phyloP scores from a whole-genome alignment of 2,797 vertebrate genomes.

The Sebastes itinus region DNA sequence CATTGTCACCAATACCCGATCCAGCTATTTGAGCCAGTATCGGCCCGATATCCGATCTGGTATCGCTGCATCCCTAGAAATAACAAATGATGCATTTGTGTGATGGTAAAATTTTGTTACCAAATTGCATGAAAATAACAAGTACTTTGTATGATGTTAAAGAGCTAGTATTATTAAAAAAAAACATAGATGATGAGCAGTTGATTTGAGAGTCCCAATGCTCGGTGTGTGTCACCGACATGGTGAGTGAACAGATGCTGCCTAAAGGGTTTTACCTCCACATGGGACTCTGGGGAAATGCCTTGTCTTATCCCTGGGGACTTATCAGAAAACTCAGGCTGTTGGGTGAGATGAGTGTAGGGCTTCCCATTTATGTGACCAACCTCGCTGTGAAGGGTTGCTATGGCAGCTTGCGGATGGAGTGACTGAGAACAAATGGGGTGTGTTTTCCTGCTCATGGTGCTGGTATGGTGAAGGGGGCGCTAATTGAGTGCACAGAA shows the following conservation, averaged over 20 bases:
- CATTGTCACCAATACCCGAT: too few species aligned
- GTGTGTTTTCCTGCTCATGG: constrained; percentile 70
- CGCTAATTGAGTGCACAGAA: constrained; percentile 75
- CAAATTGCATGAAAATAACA: not conserved
- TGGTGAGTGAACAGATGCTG: constrained; percentile 33
- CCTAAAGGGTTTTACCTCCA: constrained; percentile 27
- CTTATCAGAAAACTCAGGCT: constrained; percentile 38
- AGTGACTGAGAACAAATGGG: constrained; percentile 77
- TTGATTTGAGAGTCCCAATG: not conserved
- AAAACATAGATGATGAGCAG: not conserved
- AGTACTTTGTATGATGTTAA: not conserved
- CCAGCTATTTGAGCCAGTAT: too few species aligned
- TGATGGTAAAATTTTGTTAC: not conserved
- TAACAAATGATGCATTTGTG: not conserved
- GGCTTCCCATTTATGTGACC: constrained; percentile 64
- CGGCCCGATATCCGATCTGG: too few species aligned
- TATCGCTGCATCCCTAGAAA: not conserved
- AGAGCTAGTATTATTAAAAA: constrained; percentile 34
- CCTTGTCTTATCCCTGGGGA: constrained; percentile 31
- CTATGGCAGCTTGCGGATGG: constrained; percentile 76
- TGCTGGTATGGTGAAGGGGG: constrained; percentile 67
- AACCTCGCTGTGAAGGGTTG: constrained; percentile 67
- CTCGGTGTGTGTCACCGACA: constrained; percentile 37
- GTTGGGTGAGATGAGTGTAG: constrained; percentile 57
- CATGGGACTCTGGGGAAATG: constrained; percentile 42